Base-by-base conservation (phyloP, 2,888 invertebrate species). In the Argyresthia goedartella region DNA sequence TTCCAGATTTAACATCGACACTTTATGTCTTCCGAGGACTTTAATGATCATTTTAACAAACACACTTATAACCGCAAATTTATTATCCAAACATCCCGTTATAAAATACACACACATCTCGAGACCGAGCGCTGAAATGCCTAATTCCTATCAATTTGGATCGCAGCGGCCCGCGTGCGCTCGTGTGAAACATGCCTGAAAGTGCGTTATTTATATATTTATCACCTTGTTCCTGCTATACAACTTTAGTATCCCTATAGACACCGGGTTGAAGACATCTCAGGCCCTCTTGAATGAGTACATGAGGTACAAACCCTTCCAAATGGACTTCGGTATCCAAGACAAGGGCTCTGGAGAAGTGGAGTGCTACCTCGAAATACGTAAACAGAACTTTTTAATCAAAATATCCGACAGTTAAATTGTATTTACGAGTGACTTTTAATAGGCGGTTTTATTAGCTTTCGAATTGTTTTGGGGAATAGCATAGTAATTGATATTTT, bases 291-390 rank as follows among this genome's bases (percentile, higher is more conserved):
- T 11, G 9, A 39, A 3, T 39, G 58, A 60, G 66, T 73, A 69
- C 73, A 81, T 80, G 79, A 71, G 67, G 65, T 53, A 47, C 45
- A 49, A 50, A n/a, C n/a, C 16, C 13, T 15, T 64, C 69, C 71
- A 67, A 76, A 90, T 91, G 89, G 89, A 89, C 82, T 89, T 88
- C 77, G 90, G 90, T 69, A 89, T 89, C 78, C 81, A 87, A 73
- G 88, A 90, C 79, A 91, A 90, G 71, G 89, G 89, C 64, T 91
- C 91, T 55, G 91, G 91, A 62, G 90, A 91, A 74, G 84, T 89
- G 81, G 91, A 91, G 85, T 90, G 90, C 81, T 91, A 89, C 88
- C 78, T 91, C 67, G 91, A 91, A 87, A 90, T 90, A 86, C 88
- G 90, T 90, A 87, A 89, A 89, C 88, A 80, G 50, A 51, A 70